phyloP scores from a whole-genome alignment of 1,140 invertebrate genomes.

The Armadillidium nasatum region DNA sequence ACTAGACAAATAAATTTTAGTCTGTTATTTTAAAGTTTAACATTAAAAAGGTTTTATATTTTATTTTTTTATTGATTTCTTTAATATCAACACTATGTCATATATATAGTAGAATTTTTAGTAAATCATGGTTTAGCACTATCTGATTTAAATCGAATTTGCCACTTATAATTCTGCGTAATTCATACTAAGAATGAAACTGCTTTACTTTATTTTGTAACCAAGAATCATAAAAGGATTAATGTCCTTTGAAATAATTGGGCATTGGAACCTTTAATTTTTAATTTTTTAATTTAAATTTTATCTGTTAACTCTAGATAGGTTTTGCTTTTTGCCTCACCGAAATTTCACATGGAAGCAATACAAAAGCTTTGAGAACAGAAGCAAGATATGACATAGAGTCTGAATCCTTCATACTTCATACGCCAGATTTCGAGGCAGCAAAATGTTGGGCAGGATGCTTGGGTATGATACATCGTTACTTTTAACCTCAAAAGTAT shows the following conservation, averaged over 20 bases:
- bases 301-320: constrained; percentile 48
- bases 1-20: too few relatives aligned
- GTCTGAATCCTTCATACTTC: constrained; percentile 75
- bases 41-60: too few relatives aligned
- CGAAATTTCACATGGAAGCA: constrained; percentile 88
- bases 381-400: constrained; percentile 77
- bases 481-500: too few relatives aligned
- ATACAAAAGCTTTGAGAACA: constrained; percentile 84
- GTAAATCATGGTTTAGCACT: too few relatives aligned
- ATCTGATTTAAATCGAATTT: too few relatives aligned
- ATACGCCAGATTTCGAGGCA: constrained; percentile 88
- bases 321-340: constrained; percentile 70
- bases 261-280: not conserved
- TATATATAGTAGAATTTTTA: too few relatives aligned
- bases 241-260: not conserved
- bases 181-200: not conserved
- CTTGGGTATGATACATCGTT: constrained; percentile 57
- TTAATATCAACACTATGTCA: too few relatives aligned
- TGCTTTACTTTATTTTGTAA: constrained; percentile 32
- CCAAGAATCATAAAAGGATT: constrained; percentile 1
- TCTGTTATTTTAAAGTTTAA: too few relatives aligned
- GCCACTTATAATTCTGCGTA: not conserved
- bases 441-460: constrained; percentile 93
- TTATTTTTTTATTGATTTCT: too few relatives aligned
- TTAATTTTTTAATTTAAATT: not conserved